A percentile compares a stretch with the other conserved stretches of the same genome.
Evolutionary conservation across 2,113 vertebrate genomes (phyloP).

Genomic region (Hippocampus barbouri): DNA sequence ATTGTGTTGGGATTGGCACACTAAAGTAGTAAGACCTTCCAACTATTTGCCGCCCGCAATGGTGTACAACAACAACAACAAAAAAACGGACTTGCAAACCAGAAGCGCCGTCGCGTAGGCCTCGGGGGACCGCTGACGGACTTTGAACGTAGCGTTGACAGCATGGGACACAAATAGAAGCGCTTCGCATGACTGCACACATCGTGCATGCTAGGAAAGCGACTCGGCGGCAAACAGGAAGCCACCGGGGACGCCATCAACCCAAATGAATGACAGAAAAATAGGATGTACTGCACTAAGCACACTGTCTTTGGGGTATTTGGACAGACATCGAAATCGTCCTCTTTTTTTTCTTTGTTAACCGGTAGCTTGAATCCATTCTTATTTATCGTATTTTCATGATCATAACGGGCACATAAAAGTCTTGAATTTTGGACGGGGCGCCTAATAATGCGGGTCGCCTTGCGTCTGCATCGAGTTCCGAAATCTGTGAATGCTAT

Average conservation of each 20-base stretch:
- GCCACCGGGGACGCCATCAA: conserved; percentile 10
- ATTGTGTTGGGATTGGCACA: background rate
- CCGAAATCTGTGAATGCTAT: too few species aligned
- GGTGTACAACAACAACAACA: background rate
- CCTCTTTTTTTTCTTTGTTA: background rate
- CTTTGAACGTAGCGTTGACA: conserved; percentile 19
- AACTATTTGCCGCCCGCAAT: background rate
- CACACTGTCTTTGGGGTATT: conserved; percentile 6
- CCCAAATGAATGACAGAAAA: conserved; percentile 15
- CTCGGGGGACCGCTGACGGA: conserved; percentile 19
- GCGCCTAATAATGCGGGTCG: too few species aligned
- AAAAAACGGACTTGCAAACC: conserved; percentile 1
- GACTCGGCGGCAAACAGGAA: conserved; percentile 18
- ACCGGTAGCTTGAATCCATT: background rate
- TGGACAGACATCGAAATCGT: background rate
- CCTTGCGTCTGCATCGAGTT: too few species aligned
- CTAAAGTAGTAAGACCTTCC: background rate
- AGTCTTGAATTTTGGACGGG: too few species aligned
- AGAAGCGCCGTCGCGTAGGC: conserved; percentile 6
- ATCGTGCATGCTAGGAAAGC: conserved; percentile 21
- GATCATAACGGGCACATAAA: too few species aligned
- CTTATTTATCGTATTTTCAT: background rate
- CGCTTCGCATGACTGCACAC: conserved; percentile 16
- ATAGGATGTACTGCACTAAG: conserved; percentile 7
- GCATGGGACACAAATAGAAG: conserved; percentile 30